phyloP scores from a whole-genome alignment of 1,140 invertebrate species.

The Thaumetopoea pityocampa region DNA sequence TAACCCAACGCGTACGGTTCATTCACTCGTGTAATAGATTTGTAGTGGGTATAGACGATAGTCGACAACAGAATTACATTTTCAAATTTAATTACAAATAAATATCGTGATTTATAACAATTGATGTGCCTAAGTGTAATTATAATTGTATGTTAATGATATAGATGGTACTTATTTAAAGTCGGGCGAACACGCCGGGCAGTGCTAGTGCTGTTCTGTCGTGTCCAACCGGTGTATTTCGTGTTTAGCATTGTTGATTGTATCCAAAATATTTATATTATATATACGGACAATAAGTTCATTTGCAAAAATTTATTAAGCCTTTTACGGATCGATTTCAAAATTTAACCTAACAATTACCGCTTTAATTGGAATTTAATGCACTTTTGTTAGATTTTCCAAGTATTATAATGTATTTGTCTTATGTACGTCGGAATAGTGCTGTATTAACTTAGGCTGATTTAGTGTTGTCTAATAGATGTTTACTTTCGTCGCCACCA shows the following conservation, averaged over 20 bases:
- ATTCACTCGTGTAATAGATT: slow-evolving; percentile 44
- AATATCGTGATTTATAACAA: slow-evolving; percentile 69
- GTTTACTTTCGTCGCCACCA: slow-evolving; percentile 24
- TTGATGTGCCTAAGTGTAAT: slow-evolving; percentile 77
- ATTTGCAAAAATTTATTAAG: slow-evolving; percentile 49
- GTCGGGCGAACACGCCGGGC: slow-evolving; percentile 30
- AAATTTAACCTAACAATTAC: too few species aligned
- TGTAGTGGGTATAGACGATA: slow-evolving; percentile 59
- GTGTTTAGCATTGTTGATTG: slow-evolving; percentile 29
- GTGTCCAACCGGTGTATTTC: slow-evolving; percentile 26
- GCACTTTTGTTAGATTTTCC: slow-evolving; percentile 10
- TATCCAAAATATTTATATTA: slow-evolving; percentile 40
- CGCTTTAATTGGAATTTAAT: slow-evolving; percentile 13
- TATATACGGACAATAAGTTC: slow-evolving; percentile 61
- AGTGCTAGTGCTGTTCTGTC: slow-evolving; percentile 19
- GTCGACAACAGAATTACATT: slow-evolving; percentile 61
- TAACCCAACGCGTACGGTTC: slow-evolving; percentile 31
- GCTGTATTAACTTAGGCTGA: slow-evolving; percentile 53
- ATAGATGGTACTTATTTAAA: slow-evolving; percentile 46
- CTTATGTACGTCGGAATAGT: slow-evolving; percentile 35
- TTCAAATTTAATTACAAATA: slow-evolving; percentile 70
- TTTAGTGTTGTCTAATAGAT: slow-evolving; percentile 40
- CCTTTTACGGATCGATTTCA: too few species aligned
- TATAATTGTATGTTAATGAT: slow-evolving; percentile 64
- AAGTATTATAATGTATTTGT: slow-evolving; percentile 16